Evolutionary conservation across 2,113 vertebrate species (phyloP).

Genomic region (Corythaeola cristata): DNA sequence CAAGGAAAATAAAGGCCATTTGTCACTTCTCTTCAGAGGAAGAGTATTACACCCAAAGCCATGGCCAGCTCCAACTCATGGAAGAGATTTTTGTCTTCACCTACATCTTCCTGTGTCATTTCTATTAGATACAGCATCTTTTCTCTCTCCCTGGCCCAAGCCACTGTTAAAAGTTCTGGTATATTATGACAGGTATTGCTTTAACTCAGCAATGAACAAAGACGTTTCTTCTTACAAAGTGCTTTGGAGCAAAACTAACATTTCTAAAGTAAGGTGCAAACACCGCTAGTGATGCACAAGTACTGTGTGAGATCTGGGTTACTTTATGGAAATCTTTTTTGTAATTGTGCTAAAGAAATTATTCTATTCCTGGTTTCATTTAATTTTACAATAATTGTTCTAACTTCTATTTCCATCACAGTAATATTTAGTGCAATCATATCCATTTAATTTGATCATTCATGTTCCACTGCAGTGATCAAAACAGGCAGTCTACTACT

Average conservation of each 20-base stretch:
- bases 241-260: background rate
- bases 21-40: background rate
- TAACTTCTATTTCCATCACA: background rate
- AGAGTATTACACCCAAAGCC: background rate
- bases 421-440: background rate
- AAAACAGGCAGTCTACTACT: background rate
- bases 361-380: background rate
- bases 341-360: background rate
- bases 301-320: background rate
- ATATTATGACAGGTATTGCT: background rate
- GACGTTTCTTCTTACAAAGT: background rate
- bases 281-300: background rate
- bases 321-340: background rate
- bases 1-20: background rate
- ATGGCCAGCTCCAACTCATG: background rate
- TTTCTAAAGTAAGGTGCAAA: background rate
- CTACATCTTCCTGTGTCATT: background rate
- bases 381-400: background rate
- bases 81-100: background rate
- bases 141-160: background rate
- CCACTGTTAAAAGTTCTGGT: background rate
- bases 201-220: background rate
- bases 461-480: background rate
- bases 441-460: conserved; percentile 20
- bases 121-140: background rate